Evolutionary conservation across 2,888 invertebrate species (phyloP).

Genomic region (Synergus laeviventris): DNA sequence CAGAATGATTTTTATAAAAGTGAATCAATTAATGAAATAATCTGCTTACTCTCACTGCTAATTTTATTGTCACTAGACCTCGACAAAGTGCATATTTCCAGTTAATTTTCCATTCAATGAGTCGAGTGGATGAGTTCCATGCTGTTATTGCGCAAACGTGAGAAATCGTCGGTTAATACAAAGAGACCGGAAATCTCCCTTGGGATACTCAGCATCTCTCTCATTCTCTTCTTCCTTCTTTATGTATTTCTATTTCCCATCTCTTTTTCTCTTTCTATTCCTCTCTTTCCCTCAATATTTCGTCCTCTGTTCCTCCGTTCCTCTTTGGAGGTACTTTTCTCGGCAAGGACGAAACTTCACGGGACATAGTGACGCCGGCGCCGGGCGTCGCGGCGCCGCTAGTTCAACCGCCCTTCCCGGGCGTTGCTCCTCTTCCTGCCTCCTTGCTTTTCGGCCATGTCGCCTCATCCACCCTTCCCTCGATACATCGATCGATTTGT

Average conservation of each 20-base stretch:
- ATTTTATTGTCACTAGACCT: background rate
- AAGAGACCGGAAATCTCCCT: background rate
- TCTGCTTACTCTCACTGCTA: background rate
- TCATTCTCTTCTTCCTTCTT: conserved; percentile 2
- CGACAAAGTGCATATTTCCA: conserved; percentile 6
- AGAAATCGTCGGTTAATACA: conserved; percentile 19
- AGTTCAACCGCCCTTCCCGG: conserved; percentile 27
- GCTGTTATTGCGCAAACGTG: conserved; percentile 24
- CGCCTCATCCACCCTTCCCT: conserved; percentile 25
- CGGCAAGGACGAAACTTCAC: conserved; percentile 40
- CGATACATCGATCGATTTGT: conserved; percentile 18
- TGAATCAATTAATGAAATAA: background rate
- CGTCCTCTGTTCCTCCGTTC: background rate
- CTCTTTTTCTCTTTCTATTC: background rate
- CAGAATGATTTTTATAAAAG: background rate
- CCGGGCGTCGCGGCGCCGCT: conserved; percentile 42
- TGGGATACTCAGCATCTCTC: conserved; percentile 5
- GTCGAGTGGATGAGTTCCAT: conserved; percentile 8
- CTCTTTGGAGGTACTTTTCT: background rate
- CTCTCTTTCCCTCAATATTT: background rate
- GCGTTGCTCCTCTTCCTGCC: conserved; percentile 38
- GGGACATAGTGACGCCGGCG: conserved; percentile 47
- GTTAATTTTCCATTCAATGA: conserved; percentile 23
- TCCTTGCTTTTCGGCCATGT: conserved; percentile 39
- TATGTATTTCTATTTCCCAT: background rate